Conservation (phyloP, 2,888 invertebrate genomes). For the Rugalucina vietnamica region DNA sequence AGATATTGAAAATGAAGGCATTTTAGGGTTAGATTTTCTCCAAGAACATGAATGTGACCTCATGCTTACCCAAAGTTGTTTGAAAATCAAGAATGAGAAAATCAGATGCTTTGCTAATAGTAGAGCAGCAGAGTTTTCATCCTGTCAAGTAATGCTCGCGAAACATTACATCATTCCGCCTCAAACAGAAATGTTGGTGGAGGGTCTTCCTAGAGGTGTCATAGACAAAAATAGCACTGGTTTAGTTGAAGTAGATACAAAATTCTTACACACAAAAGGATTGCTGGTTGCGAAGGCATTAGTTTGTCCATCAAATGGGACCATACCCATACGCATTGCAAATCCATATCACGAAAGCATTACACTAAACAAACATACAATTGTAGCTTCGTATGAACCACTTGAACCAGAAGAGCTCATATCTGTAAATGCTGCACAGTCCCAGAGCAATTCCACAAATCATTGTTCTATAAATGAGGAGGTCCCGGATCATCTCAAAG, state of each 20-base stretch:
- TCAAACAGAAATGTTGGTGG: background rate
- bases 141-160: background rate
- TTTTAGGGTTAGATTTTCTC: background rate
- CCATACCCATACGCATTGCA: background rate
- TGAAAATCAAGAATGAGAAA: background rate
- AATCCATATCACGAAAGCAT: background rate
- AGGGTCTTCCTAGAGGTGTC: background rate
- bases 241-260: background rate
- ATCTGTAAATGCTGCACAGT: background rate
- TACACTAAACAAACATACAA: background rate
- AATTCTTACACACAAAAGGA: background rate
- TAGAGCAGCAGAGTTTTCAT: background rate
- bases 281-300: background rate
- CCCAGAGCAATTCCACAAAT: background rate
- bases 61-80: background rate
- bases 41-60: background rate
- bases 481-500: background rate
- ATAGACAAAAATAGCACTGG: background rate
- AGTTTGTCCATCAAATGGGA: background rate
- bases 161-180: background rate
- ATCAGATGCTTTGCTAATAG: background rate
- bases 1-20: background rate
- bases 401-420: background rate
- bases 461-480: too few relatives aligned
- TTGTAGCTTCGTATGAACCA: background rate